Base-by-base conservation (phyloP, 2,888 invertebrate species). In the Cataglyphis altisquamis region DNA sequence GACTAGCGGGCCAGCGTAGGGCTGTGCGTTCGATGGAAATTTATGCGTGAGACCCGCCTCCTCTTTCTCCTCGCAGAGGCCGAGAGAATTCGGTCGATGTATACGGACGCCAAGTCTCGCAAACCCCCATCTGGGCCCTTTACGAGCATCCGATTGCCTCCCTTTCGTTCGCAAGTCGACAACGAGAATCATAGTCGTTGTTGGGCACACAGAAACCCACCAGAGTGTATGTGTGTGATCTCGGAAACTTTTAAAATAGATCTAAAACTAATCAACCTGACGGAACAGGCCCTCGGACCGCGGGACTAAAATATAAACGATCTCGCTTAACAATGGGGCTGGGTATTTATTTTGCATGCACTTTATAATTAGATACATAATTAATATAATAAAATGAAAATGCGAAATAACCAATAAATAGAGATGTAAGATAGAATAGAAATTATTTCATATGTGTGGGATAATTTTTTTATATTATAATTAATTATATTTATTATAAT, bases 111-210 rank as follows among this genome's bases (percentile, higher is more conserved):
- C 67, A 89, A 48, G 87, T 78, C 85, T 90, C 88, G 82, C 77
- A 74, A 85, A 87, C 83, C 83, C 84, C 82, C 25, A 86, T 86
- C 86, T 75, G 84, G 80, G 78, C 82, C 89, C 88, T 93, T 93
- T 93, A 93, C 91, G 91, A 91, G 87, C 91, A 85, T 89, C 90
- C 91, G 92, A 93, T 92, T 91, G 92, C 87, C 90, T 89, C 88
- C 88, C 84, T 87, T 83, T 70, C 82, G 70, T 55, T 21, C 60
- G 45, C 15, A 45, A 41, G 48, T 74, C 74, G 39, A 41, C 64
- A 81, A 86, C 60, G 82, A 87, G 85, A 85, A 84, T 88, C 82
- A 72, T 72, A 63, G 64, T 25, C 1, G 57, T 60, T 78, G 72
- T 41, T 21, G 57, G 57, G 12, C 15, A n/a, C 15, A 60, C 10